Conservation (phyloP, 64 coral and sea anemone species). For the Stichodactyla mertensii region DNA sequence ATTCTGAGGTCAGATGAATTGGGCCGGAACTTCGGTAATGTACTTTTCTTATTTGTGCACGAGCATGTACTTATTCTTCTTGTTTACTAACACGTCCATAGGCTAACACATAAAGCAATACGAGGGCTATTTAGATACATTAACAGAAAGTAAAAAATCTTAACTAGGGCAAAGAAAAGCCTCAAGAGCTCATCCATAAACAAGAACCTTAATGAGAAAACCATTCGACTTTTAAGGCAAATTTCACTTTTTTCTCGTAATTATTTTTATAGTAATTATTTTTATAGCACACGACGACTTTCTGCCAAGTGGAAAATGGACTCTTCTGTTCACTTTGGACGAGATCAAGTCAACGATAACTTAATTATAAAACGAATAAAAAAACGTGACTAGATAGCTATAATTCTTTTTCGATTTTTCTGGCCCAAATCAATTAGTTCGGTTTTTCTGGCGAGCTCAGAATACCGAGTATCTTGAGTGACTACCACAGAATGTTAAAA, state of each 20-base stretch:
- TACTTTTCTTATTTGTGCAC: background rate
- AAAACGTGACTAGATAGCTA: background rate
- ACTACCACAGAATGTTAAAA: background rate
- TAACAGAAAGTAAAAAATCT: background rate
- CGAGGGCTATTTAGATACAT: background rate
- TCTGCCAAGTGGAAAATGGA: background rate
- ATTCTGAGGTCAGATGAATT: background rate
- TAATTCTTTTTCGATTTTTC: too few relatives aligned
- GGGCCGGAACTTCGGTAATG: background rate
- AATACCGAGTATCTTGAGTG: background rate
- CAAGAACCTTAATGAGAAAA: background rate
- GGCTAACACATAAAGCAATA: background rate
- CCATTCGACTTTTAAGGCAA: background rate
- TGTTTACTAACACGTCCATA: background rate
- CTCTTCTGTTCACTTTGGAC: background rate
- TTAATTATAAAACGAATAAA: background rate
- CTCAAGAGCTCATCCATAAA: background rate
- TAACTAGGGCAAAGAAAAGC: background rate
- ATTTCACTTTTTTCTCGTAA: too few relatives aligned
- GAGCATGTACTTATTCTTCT: background rate
- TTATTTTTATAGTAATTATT: too few relatives aligned
- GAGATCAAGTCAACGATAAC: background rate
- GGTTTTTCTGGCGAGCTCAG: background rate
- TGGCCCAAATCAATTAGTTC: background rate
- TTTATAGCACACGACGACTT: background rate